Base-by-base conservation (phyloP, 2,797 vertebrate genomes). In the Coreius guichenoti region DNA sequence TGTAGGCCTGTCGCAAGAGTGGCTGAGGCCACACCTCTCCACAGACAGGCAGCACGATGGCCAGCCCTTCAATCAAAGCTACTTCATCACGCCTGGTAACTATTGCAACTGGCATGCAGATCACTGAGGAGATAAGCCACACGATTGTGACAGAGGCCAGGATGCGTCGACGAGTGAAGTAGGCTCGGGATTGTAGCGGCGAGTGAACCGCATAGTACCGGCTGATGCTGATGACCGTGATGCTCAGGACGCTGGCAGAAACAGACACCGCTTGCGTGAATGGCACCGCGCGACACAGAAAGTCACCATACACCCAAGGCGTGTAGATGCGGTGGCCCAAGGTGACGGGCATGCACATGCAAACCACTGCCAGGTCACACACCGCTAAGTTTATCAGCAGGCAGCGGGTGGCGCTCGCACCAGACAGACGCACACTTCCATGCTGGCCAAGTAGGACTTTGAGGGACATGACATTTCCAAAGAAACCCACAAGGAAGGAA, bases 331-430 rank as follows among this genome's bases (percentile, higher is more conserved):
- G 94, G 89, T 95, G 96, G n/a, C 96, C 96, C 54, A 96, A 90
- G 0, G 96, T 97, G 90, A 97, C 94, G 84, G 97, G 97, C 97
- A 98, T 97, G 92, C 97, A 98, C 87, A 97, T 90, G 0, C 96
- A 97, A 87, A 98, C 96, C 93, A 97, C 97, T 83, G 97, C 96
- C 86, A 98, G 94, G 93, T 98, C 97, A 0, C 97, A 98, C 86
- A 96, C 93, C 0, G 97, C 96, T 91, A 98, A 90, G 93, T 98
- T 98, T 87, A 97, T 94, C 89, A 97, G 93, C 56, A 98, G 94
- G 63, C 91, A 96, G 83, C 96, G 94, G 0, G 97, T 98, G 90
- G 97, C 95, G 1, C 96, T 96, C 81, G 96, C 92, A 21, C 95
- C 94, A 5, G 95, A 94, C n/a, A 94, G 87, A 1, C 92, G 93